A percentile compares a stretch with the other conserved stretches of the same genome.
These are phyloP conservation scores for Myotis findleyi DNA, from an alignment of 2,797 vertebrate genomes.

Conservation along the genomic window DNA sequence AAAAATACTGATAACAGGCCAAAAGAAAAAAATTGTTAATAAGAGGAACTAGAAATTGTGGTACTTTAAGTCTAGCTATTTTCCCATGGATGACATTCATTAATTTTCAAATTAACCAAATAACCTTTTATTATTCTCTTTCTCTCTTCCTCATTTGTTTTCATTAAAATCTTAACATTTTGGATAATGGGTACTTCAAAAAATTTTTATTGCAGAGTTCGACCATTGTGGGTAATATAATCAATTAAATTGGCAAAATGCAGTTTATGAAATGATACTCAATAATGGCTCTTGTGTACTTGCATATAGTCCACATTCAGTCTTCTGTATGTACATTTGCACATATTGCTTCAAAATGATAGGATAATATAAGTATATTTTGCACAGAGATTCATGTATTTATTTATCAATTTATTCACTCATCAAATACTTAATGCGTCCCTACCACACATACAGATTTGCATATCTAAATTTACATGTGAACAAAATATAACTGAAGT, in stretches of 20 bases:
- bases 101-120: not conserved
- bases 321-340: not conserved
- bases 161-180: not conserved
- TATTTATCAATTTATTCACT: not conserved
- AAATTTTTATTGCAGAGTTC: not conserved
- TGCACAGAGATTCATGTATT: not conserved
- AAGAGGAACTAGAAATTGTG: not conserved
- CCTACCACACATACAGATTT: not conserved
- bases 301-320: not conserved
- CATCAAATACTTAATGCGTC: not conserved
- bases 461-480: not conserved
- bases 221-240: not conserved
- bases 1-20: conserved; percentile 20
- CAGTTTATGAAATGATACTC: not conserved
- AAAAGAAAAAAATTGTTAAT: not conserved
- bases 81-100: not conserved
- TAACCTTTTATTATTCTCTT: not conserved
- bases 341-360: not conserved
- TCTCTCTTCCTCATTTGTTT: not conserved
- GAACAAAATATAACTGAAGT: not conserved
- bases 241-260: not conserved
- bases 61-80: not conserved
- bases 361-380: not conserved
- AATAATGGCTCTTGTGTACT: not conserved
- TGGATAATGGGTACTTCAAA: not conserved